Base-by-base conservation (phyloP, 2,888 invertebrate genomes). In the Thymelicus acteon region DNA sequence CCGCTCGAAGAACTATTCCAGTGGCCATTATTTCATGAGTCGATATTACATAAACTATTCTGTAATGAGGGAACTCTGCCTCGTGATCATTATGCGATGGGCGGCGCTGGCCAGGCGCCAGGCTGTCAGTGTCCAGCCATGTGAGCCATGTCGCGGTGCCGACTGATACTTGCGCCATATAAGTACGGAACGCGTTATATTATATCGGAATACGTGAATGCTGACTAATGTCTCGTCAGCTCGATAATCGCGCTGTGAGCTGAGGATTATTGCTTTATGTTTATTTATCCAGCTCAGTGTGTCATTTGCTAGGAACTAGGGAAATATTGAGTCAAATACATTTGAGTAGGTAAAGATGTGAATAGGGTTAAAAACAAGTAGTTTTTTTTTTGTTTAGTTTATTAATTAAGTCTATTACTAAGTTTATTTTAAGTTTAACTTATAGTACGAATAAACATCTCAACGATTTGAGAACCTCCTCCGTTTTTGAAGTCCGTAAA, bases 121-220 rank as follows among this genome's bases (percentile, higher is more conserved):
- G 54, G 19, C 31, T 13, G 60, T 40, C 54, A 7, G 37, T 31
- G 61, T 48, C 47, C 61, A 13, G n/a, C n/a, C n/a, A n/a, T n/a
- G n/a, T n/a, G n/a, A 31, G 47, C 47, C 61, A 31, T 62, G 61
- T 62, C 47, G 47, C 47, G 47, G 31, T 61, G n/a, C 61, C 61
- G 31, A 62, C 48, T 62, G 61, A 62, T 48, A 62, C 61, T 62
- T 1, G 6, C 24, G 31, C 40, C 15, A 12, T 62, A 54, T 54
- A 54, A 19, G 19, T 54, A 54, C 24, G 54, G 10, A 12, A 54
- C 10, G 54, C 54, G 24, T 54, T 54, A 54, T 54, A 24, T 54
- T 54, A 54, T 54, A 24, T 24, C 24, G 10, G 52, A 49, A n/a
- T 44, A 15, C 49, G 8, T 8, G 7, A 54, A 54, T 24, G n/a